Percentiles rank a stretch among this genome's conserved stretches.
Evolutionary conservation across 2,888 invertebrate genomes (phyloP).

Genomic region (Phyllotreta cruciferae): DNA sequence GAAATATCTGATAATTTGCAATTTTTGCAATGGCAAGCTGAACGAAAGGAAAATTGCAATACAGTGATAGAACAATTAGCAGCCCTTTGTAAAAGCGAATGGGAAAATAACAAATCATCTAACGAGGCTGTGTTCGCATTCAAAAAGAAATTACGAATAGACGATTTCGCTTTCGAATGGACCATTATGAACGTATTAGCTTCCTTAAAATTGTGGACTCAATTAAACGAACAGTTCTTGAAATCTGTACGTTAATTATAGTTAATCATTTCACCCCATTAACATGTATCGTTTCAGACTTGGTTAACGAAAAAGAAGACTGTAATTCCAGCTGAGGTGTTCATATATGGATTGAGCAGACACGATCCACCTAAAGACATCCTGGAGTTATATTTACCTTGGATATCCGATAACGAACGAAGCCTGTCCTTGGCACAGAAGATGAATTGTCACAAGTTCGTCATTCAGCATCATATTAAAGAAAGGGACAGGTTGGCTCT

Average conservation of each 20-base stretch:
- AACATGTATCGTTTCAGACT: conserved; percentile 58
- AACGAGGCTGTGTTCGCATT: conserved; percentile 48
- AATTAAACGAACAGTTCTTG: conserved; percentile 48
- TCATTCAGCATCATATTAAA: conserved; percentile 67
- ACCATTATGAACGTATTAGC: conserved; percentile 52
- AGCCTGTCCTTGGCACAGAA: conserved; percentile 68
- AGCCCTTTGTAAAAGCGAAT: conserved; percentile 48
- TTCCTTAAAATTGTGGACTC: conserved; percentile 51
- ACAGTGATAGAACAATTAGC: conserved; percentile 53
- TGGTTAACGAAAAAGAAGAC: conserved; percentile 62
- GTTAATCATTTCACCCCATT: background rate
- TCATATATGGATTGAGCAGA: conserved; percentile 51
- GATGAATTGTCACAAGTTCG: conserved; percentile 70
- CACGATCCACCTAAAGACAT: conserved; percentile 59
- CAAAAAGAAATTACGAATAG: conserved; percentile 52
- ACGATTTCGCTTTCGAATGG: conserved; percentile 56
- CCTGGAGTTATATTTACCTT: conserved; percentile 54
- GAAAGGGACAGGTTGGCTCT: conserved; percentile 70
- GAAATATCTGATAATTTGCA: conserved; percentile 49
- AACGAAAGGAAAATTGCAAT: conserved; percentile 44
- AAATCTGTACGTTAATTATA: conserved; percentile 48
- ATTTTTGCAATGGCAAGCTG: conserved; percentile 53
- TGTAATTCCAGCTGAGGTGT: conserved; percentile 49
- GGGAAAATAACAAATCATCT: conserved; percentile 43
- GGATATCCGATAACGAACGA: conserved; percentile 61